Conservation (phyloP, 2,888 invertebrate genomes). For the Anoncus sp. region DNA sequence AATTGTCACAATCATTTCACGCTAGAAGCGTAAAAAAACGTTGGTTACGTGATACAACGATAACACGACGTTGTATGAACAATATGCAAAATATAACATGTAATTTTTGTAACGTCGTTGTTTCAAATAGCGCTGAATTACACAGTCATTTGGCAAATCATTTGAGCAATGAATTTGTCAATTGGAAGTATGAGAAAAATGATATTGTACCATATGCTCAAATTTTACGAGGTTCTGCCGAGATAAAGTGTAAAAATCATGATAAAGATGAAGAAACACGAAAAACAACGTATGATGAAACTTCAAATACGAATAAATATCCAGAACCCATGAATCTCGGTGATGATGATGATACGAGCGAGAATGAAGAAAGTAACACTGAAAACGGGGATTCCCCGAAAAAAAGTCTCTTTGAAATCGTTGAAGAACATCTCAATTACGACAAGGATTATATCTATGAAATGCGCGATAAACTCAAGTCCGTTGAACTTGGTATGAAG, state of each 20-base stretch:
- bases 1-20: background rate
- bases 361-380: no score
- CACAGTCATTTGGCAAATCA: background rate
- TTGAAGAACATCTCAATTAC: background rate
- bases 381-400: background rate
- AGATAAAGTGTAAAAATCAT: no score
- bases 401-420: background rate
- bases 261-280: no score
- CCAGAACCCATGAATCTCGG: background rate
- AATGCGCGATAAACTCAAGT: constrained; percentile 8
- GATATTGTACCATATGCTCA: no score
- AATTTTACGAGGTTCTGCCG: no score
- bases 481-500: constrained; percentile 25
- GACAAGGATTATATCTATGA: constrained; percentile 44
- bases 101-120: background rate
- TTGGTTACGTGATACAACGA: no score
- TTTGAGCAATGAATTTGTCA: background rate
- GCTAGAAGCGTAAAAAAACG: background rate
- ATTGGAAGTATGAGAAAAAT: background rate
- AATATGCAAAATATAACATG: background rate
- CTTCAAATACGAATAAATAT: background rate
- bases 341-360: no score
- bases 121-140: background rate
- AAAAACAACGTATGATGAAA: no score
- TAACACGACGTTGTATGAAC: no score